These are phyloP conservation scores for Brachyhypopomus occidentalis DNA, from an alignment of 2,113 vertebrate species.

Conservation along the genomic window DNA sequence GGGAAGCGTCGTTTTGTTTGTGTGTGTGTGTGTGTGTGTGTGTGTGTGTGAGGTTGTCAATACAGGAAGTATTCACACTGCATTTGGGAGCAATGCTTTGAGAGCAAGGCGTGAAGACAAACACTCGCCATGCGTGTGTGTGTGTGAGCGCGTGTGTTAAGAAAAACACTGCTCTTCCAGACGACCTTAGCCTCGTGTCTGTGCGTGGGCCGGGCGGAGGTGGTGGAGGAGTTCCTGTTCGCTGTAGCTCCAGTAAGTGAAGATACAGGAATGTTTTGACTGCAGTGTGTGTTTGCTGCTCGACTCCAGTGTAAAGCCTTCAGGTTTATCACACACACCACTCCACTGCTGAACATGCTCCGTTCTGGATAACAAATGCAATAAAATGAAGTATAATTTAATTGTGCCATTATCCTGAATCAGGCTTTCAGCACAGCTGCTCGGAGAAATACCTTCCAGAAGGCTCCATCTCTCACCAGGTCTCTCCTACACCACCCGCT, in stretches of 20 bases:
- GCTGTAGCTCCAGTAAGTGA: neutral
- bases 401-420: too few relatives aligned
- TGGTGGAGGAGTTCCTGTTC: neutral
- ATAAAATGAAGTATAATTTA: too few relatives aligned
- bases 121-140: constrained; percentile 1
- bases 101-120: constrained; percentile 41
- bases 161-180: constrained; percentile 26
- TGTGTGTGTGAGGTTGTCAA: constrained; percentile 3
- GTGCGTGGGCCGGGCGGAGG: constrained; percentile 1
- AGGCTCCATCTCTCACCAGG: too few relatives aligned
- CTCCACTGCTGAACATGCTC: neutral
- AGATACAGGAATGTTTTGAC: constrained; percentile 17
- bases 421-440: too few relatives aligned
- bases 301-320: neutral
- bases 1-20: constrained; percentile 9
- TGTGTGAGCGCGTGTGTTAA: neutral
- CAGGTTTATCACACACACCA: neutral
- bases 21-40: constrained; percentile 3
- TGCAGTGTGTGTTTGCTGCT: neutral
- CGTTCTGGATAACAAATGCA: too few relatives aligned
- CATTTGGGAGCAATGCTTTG: constrained; percentile 14
- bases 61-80: constrained; percentile 34
- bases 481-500: too few relatives aligned
- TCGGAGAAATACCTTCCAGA: too few relatives aligned
- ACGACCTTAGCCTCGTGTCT: constrained; percentile 43